phyloP scores from a whole-genome alignment of 1,140 invertebrate species.

The Colletes gigas region DNA sequence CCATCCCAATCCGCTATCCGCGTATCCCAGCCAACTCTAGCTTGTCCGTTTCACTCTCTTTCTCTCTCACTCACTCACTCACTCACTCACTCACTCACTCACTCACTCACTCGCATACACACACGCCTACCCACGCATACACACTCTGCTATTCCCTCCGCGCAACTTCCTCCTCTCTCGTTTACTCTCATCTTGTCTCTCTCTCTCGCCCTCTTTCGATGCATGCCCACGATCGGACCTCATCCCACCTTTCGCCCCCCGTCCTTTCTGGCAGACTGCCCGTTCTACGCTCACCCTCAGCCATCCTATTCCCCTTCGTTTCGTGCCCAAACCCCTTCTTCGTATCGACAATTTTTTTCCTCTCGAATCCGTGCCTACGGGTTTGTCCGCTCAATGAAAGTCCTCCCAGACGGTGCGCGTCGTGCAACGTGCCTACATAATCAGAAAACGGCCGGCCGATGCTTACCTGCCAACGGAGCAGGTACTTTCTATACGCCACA shows the following conservation, averaged over 20 bases:
- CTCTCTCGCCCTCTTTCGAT: slow-evolving; percentile 9
- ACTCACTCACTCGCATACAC: neutral
- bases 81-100: slow-evolving; percentile 19
- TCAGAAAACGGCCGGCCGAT: slow-evolving; percentile 61
- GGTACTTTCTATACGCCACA: neutral
- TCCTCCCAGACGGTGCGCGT: slow-evolving; percentile 59
- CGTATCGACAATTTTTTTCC: slow-evolving; percentile 65
- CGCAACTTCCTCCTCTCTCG: neutral
- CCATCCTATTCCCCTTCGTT: slow-evolving; percentile 30
- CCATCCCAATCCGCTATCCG: slow-evolving; percentile 54
- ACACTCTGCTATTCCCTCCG: neutral
- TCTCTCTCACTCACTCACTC: neutral
- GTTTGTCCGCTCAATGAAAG: slow-evolving; percentile 69
- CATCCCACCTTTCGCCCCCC: slow-evolving; percentile 57
- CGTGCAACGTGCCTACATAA: slow-evolving; percentile 49
- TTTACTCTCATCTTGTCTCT: neutral
- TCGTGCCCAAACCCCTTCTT: slow-evolving; percentile 33
- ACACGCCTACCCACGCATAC: neutral
- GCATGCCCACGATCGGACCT: slow-evolving; percentile 47
- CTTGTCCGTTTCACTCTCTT: slow-evolving; percentile 32
- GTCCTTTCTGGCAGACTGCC: slow-evolving; percentile 65
- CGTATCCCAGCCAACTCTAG: slow-evolving; percentile 49
- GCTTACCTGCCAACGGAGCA: slow-evolving; percentile 30
- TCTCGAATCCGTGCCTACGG: slow-evolving; percentile 59
- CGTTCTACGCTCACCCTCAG: slow-evolving; percentile 44